Evolutionary conservation across 2,113 vertebrate species (phyloP).

Genomic region (Pomatostomus ruficeps): DNA sequence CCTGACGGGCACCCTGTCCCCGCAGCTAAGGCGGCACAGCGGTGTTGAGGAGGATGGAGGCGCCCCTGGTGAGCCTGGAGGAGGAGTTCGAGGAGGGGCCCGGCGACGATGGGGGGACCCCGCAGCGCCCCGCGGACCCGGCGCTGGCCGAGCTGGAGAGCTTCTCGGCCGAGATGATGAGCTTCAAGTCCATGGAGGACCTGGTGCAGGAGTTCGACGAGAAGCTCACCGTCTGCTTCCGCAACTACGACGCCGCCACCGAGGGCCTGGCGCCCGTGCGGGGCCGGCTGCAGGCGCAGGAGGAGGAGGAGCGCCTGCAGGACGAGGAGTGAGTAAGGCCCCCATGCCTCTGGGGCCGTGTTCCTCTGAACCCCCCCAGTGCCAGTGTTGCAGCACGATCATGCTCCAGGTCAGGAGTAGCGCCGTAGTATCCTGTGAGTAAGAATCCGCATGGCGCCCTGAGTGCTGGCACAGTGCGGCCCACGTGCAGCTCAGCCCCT

Average conservation of each 20-base stretch:
- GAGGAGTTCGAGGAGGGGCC: slow-evolving; percentile 51
- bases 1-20: neutral
- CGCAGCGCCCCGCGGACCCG: neutral
- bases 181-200: slow-evolving; percentile 64
- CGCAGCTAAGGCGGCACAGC: neutral
- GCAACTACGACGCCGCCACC: slow-evolving; percentile 53
- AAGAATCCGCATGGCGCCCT: fast-evolving
- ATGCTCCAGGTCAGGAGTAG: fast-evolving
- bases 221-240: slow-evolving; percentile 62
- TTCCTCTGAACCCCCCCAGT: fast-evolving
- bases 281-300: slow-evolving; percentile 1
- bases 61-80: slow-evolving; percentile 54
- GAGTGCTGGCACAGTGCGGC: fast-evolving
- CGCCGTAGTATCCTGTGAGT: neutral
- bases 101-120: neutral
- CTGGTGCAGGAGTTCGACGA: slow-evolving; percentile 59
- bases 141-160: slow-evolving; percentile 52
- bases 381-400: fast-evolving
- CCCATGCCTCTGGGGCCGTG: fast-evolving
- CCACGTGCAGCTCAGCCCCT: fast-evolving
- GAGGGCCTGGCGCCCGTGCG: slow-evolving; percentile 45
- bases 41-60: slow-evolving; percentile 20
- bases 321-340: slow-evolving; percentile 57
- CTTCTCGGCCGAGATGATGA: slow-evolving; percentile 55
- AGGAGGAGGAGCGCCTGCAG: slow-evolving; percentile 56